Evolutionary conservation across 2,888 invertebrate species (phyloP), one percentile per base, ranked within the genome.

Genomic region (Luperina testacea): DNA sequence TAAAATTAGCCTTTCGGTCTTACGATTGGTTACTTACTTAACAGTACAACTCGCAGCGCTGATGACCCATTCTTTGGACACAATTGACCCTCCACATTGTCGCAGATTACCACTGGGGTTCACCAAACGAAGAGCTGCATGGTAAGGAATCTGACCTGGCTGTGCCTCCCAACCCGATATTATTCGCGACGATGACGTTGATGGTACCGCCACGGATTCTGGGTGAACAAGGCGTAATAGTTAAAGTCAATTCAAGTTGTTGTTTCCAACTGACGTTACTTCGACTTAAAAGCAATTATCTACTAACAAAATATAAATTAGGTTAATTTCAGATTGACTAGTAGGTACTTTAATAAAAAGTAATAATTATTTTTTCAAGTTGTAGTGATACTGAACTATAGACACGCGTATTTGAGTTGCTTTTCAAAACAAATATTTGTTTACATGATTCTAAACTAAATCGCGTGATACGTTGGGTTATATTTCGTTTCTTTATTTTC

Each of bases 31-130:
- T 11, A 65, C 74, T 59, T 59, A 81, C 79, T 0, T 11, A 6
- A 64, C 48, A 59, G 81, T 81, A 51, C 79, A 79, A 15, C 2
- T 11, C 0, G 81, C 79, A 32, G 74, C 38, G 15, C 65, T 73
- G 15, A 79, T 27, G 3, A 79, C 42, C 79, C 79, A 79, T 57
- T 79, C 79, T 27, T 81, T 79, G 32, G 79, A 73, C 7, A 79
- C 48, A 20, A 79, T 81, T 4, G 79, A 65, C 0, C 79, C 79
- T n/a, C 79, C 79, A 51, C 79, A 79, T n/a, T 48, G 63, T 38
- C 38, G 64, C 6, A 65, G 32, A 15, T 24, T 27, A 42, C 81
- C 64, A 1, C 1, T 42, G 0, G 65, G 2, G 48, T 51, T 65
- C 4, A 79, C 74, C 5, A 79, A 20, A 11, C 81, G 81, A 59